A percentile compares a stretch with the other conserved stretches of the same genome.
These are phyloP conservation scores for Antedon mediterranea DNA, from an alignment of 53 echinoderm and acorn worm species.

Conservation along the genomic window DNA sequence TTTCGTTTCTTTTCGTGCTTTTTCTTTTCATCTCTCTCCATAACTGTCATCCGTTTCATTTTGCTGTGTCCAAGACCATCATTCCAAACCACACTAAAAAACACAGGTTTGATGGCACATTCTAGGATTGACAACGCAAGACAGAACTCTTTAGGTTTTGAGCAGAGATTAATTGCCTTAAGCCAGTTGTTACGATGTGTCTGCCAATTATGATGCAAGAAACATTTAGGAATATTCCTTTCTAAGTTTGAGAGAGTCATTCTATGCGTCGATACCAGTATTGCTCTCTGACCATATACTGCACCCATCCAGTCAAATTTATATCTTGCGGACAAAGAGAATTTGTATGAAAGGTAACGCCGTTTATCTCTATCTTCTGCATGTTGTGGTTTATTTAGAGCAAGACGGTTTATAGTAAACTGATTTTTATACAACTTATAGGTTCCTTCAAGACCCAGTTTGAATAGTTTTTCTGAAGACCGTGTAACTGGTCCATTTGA, in stretches of 20 bases:
- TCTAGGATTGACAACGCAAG: slow-evolving; percentile 90
- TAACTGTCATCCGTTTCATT: slow-evolving; percentile 50
- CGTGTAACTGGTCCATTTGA: slow-evolving; percentile 17
- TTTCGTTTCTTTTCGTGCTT: slow-evolving; percentile 62
- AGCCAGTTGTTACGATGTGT: slow-evolving; percentile 93
- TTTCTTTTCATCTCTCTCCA: slow-evolving; percentile 84
- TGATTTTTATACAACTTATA: slow-evolving; percentile 94
- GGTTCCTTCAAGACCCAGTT: slow-evolving; percentile 82
- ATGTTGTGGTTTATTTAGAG: slow-evolving; percentile 95
- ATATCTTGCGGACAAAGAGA: slow-evolving; percentile 47
- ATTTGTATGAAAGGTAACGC: slow-evolving; percentile 83
- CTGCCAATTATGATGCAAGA: slow-evolving; percentile 97
- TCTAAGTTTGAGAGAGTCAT: slow-evolving; percentile 80
- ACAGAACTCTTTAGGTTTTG: slow-evolving; percentile 91
- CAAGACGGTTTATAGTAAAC: slow-evolving; percentile 55
- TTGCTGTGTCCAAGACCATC: slow-evolving; percentile 79
- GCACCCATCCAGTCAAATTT: slow-evolving; percentile 90
- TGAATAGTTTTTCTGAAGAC: slow-evolving; percentile 29
- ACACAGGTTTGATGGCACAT: slow-evolving; percentile 90
- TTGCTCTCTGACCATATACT: slow-evolving; percentile 71
- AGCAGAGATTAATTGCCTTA: slow-evolving; percentile 97
- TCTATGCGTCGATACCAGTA: slow-evolving; percentile 66
- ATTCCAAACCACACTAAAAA: slow-evolving; percentile 71
- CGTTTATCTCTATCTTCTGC: slow-evolving; percentile 80
- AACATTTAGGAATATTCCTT: slow-evolving; percentile 58